These are phyloP conservation scores for Emydoidea blandingii DNA, from an alignment of 2,797 vertebrate species.

Conservation along the genomic window DNA sequence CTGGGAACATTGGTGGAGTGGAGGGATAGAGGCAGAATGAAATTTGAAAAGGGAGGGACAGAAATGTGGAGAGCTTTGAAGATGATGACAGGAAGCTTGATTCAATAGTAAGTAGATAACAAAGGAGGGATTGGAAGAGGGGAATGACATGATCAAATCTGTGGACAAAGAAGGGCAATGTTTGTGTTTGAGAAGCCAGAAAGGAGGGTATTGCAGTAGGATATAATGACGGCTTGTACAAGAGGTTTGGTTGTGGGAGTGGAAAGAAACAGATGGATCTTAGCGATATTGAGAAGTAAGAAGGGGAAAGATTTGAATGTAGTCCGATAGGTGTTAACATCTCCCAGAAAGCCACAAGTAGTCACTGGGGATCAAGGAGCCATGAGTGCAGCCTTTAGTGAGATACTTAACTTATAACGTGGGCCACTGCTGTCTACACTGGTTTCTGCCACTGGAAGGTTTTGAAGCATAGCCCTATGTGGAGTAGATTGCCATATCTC, in stretches of 20 bases:
- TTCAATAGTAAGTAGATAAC: background rate
- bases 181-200: slow-evolving; percentile 1
- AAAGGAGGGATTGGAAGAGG: slow-evolving; percentile 13
- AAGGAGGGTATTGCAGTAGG: background rate
- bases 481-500: background rate
- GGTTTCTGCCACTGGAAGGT: too few relatives aligned
- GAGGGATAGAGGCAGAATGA: background rate
- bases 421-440: too few relatives aligned
- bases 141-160: background rate
- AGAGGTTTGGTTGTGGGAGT: background rate
- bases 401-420: too few relatives aligned
- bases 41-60: background rate
- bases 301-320: background rate
- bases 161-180: background rate
- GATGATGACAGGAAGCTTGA: background rate
- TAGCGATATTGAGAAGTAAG: background rate
- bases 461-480: too few relatives aligned
- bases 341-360: background rate
- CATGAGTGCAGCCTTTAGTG: too few relatives aligned
- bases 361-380: too few relatives aligned
- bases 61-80: background rate
- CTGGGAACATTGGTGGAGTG: background rate
- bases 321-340: too few relatives aligned
- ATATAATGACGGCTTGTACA: background rate
- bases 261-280: background rate